Evolutionary conservation across 2,888 invertebrate species (phyloP).

Genomic region (Troides helena): DNA sequence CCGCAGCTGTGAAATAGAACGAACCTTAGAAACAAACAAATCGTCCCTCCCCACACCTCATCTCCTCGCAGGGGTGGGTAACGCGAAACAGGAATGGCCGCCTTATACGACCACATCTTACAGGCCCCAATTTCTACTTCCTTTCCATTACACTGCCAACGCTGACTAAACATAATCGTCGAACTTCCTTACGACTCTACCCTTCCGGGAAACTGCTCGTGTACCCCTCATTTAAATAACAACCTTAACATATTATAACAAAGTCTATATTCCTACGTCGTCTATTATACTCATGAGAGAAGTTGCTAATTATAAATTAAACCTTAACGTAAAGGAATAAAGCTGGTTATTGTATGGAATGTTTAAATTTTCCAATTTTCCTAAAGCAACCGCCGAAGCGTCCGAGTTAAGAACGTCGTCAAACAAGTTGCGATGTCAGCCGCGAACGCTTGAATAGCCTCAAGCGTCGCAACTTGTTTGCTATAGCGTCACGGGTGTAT

Average conservation of each 20-base stretch:
- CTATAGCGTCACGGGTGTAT: slow-evolving; percentile 66
- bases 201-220: slow-evolving; percentile 71
- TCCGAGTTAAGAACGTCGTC: slow-evolving; percentile 75
- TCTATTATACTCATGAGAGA: slow-evolving; percentile 31
- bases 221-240: slow-evolving; percentile 44
- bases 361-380: slow-evolving; percentile 70
- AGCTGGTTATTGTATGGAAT: slow-evolving; percentile 37
- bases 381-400: slow-evolving; percentile 72
- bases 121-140: slow-evolving; percentile 79
- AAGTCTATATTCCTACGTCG: slow-evolving; percentile 41
- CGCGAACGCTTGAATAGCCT: slow-evolving; percentile 73
- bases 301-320: slow-evolving; percentile 22
- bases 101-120: slow-evolving; percentile 79
- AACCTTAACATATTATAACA: slow-evolving; percentile 49
- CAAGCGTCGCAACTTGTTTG: slow-evolving; percentile 74
- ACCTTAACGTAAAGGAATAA: slow-evolving; percentile 26
- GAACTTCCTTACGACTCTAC: slow-evolving; percentile 80
- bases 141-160: slow-evolving; percentile 74
- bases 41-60: slow-evolving; percentile 49
- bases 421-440: slow-evolving; percentile 75
- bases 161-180: slow-evolving; percentile 80
- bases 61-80: slow-evolving; percentile 34
- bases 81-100: slow-evolving; percentile 56
- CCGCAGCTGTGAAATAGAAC: slow-evolving; percentile 67
- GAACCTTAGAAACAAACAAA: slow-evolving; percentile 78